Evolutionary conservation across 2,797 vertebrate genomes (phyloP), one percentile per base, ranked within the genome.

Genomic region (Tympanoctomys barrerae): DNA sequence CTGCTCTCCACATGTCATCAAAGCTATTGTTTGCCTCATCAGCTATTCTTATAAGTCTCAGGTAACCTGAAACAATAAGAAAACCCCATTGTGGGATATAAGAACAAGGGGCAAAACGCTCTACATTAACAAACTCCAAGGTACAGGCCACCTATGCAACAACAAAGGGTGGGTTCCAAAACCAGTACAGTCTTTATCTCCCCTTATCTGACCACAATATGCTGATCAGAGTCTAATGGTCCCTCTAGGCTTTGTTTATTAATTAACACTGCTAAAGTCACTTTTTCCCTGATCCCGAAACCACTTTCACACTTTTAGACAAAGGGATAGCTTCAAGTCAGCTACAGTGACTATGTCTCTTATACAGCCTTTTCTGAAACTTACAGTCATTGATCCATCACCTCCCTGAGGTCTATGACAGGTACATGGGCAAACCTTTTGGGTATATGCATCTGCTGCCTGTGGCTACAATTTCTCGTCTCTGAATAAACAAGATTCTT

Each of bases 231-330:
- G 36, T 81, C 73, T 78, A 71, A 75, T 5, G 49, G 61, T 49
- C 61, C 49, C 39, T 94, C 28, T 49, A 79, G 28, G 71, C 83
- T 75, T 83, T 52, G n/a, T 61, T 79, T 89, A 82, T 21, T 57
- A 84, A 71, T 12, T 70, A 81, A n/a, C 61, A 7, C 46, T 62
- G 14, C 57, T 22, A 4, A 59, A 39, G 21, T 31, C 31, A 39
- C 61, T 90, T 81, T 42, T 78, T 12, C 39, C 13, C 33, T 68
- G 31, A 59, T 66, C 21, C 64, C n/a, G 11, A 62, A 82, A 79
- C 26, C 7, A 78, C 19, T 7, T 19, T 52, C 31, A 3, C 33
- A 42, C 39, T 78, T 61, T 88, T 42, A 78, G 24, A 70, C 22
- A 82, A 95, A 86, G 54, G 21, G 90, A 78, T 10, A 14, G n/a